Base-by-base conservation (phyloP, 2,888 invertebrate genomes). In the Gari tellinella region DNA sequence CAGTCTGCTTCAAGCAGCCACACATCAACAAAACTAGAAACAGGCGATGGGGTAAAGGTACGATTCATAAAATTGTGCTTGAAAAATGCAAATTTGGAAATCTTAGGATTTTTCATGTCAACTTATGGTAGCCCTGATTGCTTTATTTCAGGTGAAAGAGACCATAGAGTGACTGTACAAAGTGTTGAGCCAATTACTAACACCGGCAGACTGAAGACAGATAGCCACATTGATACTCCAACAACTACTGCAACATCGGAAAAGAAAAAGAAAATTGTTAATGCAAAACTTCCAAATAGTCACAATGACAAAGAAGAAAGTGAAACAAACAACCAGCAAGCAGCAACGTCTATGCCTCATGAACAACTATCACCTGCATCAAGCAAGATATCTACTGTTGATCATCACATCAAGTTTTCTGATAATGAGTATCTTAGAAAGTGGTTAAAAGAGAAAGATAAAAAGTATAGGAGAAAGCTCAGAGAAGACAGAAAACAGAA, bases 401-500 rank as follows among this genome's bases (percentile, higher is more conserved):
- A 82, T 37, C 73, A 84, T 56, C 82, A 84, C 63, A 66, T 87
- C 12, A 85, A 85, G 46, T 68, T 81, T 48, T 77, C 83, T 3
- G 70, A 81, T 1, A 84, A 86, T 68, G 75, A 73, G 31, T 69
- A 79, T 25, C 61, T 86, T 3, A 68, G 76, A 38, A 60, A 75
- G 31, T 87, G 86, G 86, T 56, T 86, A 19, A 82, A 84, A 67
- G 73, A 82, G 51, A 86, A 87, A 58, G 81, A 87, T 57, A 78
- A 79, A 38, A 58, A 72, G 15, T 70, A 81, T 31, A 76, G 84
- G 48, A 66, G 82, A 56, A 79, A 87, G 58, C 74, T 82, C 38
- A 78, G 65, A 40, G 82, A 82, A 43, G 86, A 88, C 37, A 81
- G 78, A 40, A 70, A 63, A 23, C 84, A 83, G 57, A 86, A 84